A percentile compares a stretch with the other conserved stretches of the same genome.
phyloP scores from a whole-genome alignment of 2,113 vertebrate genomes.

The Prionailurus bengalensis region DNA sequence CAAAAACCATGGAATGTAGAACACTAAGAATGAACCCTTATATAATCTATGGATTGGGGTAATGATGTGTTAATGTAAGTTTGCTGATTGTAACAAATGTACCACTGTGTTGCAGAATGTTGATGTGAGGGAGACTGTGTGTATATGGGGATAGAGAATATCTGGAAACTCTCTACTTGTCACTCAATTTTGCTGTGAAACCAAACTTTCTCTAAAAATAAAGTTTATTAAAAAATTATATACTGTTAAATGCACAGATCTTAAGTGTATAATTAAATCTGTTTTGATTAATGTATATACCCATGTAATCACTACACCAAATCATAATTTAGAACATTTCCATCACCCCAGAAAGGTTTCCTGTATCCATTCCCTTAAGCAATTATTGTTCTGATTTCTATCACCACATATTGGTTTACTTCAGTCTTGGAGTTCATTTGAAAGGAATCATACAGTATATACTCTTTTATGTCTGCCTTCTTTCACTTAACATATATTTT shows the following conservation, averaged over 20 bases:
- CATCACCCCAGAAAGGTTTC: not conserved
- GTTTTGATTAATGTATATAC: not conserved
- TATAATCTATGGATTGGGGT: not conserved
- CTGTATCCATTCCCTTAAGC: not conserved
- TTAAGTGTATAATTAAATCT: not conserved
- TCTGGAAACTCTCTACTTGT: not conserved
- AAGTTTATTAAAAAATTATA: not conserved
- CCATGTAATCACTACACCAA: not conserved
- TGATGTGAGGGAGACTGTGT: too few relatives aligned
- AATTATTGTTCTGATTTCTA: not conserved
- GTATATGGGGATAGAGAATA: too few relatives aligned
- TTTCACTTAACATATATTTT: not conserved
- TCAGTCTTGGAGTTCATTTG: not conserved
- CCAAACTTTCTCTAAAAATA: not conserved
- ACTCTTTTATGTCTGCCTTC: not conserved
- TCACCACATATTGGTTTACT: not conserved
- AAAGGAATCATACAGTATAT: not conserved
- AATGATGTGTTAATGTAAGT: not conserved
- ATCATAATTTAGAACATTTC: not conserved
- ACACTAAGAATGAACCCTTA: not conserved
- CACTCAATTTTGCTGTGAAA: not conserved
- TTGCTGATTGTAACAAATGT: not conserved
- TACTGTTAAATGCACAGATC: not conserved
- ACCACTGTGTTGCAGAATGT: not conserved
- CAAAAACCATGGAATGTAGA: not conserved